These are phyloP conservation scores for Trichonephila inaurata DNA, from an alignment of 1,140 invertebrate genomes.

Conservation along the genomic window DNA sequence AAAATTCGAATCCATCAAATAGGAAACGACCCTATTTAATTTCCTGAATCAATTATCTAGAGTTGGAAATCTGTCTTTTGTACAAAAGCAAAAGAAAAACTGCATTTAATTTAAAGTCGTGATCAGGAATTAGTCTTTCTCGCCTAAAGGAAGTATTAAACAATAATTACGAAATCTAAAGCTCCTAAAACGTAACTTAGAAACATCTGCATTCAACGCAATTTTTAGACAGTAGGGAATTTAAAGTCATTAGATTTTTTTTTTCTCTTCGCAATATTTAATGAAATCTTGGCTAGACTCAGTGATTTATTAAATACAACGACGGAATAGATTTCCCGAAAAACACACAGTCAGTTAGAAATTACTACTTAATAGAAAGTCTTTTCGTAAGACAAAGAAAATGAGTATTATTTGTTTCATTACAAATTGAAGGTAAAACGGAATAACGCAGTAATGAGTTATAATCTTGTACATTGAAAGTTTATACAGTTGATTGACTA, in stretches of 20 bases:
- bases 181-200: background rate
- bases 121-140: background rate
- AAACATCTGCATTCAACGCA: background rate
- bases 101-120: background rate
- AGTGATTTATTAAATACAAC: background rate
- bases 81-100: background rate
- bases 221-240: background rate
- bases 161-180: constrained; percentile 5
- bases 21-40: constrained; percentile 4
- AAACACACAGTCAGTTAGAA: background rate
- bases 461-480: too few relatives aligned
- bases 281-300: background rate
- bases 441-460: too few relatives aligned
- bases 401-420: too few relatives aligned
- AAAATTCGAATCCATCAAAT: constrained; percentile 7
- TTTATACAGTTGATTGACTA: too few relatives aligned
- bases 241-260: background rate
- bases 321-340: background rate
- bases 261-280: background rate
- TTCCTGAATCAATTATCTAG: background rate
- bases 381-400: too few relatives aligned
- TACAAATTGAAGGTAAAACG: too few relatives aligned
- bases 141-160: background rate
- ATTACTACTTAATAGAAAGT: too few relatives aligned
- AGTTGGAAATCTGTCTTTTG: background rate